phyloP scores from a whole-genome alignment of 1,140 invertebrate species.

The Lepidurus arcticus region DNA sequence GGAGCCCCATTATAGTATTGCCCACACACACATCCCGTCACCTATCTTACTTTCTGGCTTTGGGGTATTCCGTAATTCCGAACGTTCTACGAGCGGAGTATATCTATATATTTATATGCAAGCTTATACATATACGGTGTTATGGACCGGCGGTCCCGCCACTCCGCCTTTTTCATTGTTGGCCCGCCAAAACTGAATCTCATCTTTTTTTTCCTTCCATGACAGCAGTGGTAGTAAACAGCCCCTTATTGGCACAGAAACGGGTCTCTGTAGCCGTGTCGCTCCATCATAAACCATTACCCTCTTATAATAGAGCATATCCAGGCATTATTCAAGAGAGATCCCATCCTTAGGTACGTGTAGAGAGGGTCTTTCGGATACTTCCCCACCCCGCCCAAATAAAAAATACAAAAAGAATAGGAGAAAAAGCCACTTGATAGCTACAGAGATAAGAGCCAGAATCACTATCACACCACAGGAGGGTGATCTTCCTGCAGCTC shows the following conservation, averaged over 20 bases:
- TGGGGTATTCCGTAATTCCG: neutral
- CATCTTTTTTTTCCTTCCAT: neutral
- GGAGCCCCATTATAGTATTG: neutral
- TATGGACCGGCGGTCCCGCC: neutral
- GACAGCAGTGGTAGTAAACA: conserved; percentile 15
- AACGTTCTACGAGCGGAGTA: neutral
- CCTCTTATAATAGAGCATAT: conserved; percentile 11
- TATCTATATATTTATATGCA: too few relatives aligned
- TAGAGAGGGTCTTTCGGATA: neutral
- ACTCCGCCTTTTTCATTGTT: neutral
- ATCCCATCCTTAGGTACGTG: neutral
- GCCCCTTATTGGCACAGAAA: conserved; percentile 14
- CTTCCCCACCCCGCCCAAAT: neutral
- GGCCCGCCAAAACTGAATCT: conserved; percentile 2
- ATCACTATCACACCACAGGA: conserved; percentile 4
- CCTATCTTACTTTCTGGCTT: neutral
- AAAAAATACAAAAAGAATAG: neutral
- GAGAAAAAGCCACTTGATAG: neutral
- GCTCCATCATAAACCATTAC: conserved; percentile 18
- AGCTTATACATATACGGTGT: neutral
- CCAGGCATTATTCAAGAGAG: neutral
- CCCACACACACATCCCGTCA: neutral
- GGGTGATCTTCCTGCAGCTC: conserved; percentile 2
- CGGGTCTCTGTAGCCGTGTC: neutral
- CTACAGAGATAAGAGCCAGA: neutral